Base-by-base conservation (phyloP, 2,797 vertebrate genomes). In the Typhlichthys eigenmanni region DNA sequence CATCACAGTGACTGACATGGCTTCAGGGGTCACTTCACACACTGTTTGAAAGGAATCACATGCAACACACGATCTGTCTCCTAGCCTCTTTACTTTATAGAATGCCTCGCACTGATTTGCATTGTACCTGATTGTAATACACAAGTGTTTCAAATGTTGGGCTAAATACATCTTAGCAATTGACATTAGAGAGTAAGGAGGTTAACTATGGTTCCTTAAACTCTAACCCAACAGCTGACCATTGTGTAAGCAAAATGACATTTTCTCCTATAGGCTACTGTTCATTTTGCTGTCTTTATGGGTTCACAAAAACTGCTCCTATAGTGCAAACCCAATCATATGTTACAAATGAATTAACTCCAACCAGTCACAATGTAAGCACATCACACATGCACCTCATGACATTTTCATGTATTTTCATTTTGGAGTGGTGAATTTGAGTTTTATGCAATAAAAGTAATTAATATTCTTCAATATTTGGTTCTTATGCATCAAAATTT, bases 1-100 rank as follows among this genome's bases (percentile, higher is more conserved):
- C 81, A 86, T 87, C 79, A 61, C 79, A 77, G 47, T 47, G 71
- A 24, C 24, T 88, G 87, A 91, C 89, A 87, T 32, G 72, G 80
- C 86, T 86, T 89, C 82, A 89, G 81, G 88, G 88, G 84, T 90
- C 89, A 91, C 17, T 88, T 87, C 87, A 83, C 83, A 71, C 85
- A 80, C 75, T 88, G 83, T 88, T 89, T 89, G 79, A 84, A 81
- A 87, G 87, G 81, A 83, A 87, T 84, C 88, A 88, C 82, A 85
- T 76, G 78, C 82, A 88, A 88, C 62, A 73, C 80, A 55, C 76
- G 62, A 55, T 79, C 70, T 71, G 71, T 69, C 71, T 66, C 16
- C 16, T 43, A 2, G 48, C 69, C 71, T 72, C 69, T 12, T 10
- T 48, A 48, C n/a, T 48, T 48, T 12, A n/a, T 48, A 48, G 47